phyloP scores from a whole-genome alignment of 2,888 invertebrate species.

The Philereme vetulata region DNA sequence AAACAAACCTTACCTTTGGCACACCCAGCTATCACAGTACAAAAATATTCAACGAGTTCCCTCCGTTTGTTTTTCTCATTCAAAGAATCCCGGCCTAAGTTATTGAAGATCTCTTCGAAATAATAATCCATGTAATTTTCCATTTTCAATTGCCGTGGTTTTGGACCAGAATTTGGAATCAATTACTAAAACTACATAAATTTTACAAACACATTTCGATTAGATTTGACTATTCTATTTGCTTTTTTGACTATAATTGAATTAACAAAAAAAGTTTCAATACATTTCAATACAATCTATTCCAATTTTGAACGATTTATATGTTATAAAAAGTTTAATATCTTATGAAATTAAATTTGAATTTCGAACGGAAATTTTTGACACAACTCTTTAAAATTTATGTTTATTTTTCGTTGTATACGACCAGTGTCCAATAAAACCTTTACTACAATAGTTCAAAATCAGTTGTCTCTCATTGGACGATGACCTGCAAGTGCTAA shows the following conservation, averaged over 20 bases:
- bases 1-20: conserved; percentile 71
- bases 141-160: conserved; percentile 74
- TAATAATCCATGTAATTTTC: conserved; percentile 91
- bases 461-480: conserved; percentile 50
- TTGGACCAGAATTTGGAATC: no score
- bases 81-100: conserved; percentile 88
- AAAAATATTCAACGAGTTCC: conserved; percentile 90
- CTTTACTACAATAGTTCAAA: conserved; percentile 49
- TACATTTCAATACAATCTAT: background rate
- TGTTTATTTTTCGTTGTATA: conserved; percentile 1
- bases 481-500: conserved; percentile 65
- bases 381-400: background rate
- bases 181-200: background rate
- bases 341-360: background rate
- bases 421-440: conserved; percentile 23
- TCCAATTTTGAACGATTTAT: no score
- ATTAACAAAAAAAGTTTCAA: conserved; percentile 1
- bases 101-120: conserved; percentile 89
- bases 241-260: background rate
- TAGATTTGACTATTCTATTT: background rate
- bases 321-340: no score
- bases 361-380: background rate
- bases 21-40: conserved; percentile 90
- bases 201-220: background rate
- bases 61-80: conserved; percentile 88